These are phyloP conservation scores for Vicugna pacos DNA, from an alignment of 2,113 vertebrate genomes.

Conservation along the genomic window DNA sequence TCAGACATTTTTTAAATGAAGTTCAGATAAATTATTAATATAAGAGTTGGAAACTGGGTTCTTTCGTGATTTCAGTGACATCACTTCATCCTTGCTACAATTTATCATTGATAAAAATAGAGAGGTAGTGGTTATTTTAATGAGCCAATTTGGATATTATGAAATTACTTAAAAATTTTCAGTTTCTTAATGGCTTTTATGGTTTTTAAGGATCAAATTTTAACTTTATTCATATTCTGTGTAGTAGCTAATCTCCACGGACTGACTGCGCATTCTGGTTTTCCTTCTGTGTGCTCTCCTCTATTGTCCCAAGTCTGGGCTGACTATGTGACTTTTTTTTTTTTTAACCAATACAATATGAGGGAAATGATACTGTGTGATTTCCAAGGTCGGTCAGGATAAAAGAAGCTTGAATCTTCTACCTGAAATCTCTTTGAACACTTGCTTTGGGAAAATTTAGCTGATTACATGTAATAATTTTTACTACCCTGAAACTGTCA, in stretches of 20 bases:
- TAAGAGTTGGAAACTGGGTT: not conserved
- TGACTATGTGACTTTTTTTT: not conserved
- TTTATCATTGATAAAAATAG: not conserved
- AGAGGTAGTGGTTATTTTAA: not conserved
- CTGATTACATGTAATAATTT: not conserved
- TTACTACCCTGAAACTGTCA: not conserved
- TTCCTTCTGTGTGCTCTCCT: not conserved
- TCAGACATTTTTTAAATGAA: not conserved
- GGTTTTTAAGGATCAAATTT: not conserved
- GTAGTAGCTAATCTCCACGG: not conserved
- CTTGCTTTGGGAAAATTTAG: not conserved
- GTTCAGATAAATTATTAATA: not conserved
- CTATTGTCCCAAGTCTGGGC: not conserved
- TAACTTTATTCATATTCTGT: not conserved
- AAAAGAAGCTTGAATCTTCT: not conserved
- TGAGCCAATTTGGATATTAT: not conserved
- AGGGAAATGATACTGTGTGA: not conserved
- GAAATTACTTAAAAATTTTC: not conserved
- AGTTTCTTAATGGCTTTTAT: not conserved
- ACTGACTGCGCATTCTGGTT: not conserved
- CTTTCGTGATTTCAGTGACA: not conserved
- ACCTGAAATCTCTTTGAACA: not conserved
- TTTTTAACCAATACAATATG: not conserved
- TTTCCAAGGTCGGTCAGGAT: not conserved
- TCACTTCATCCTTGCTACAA: not conserved